A percentile compares a stretch with the other conserved stretches of the same genome.
These are phyloP conservation scores for Echinometra lucunter DNA, from an alignment of 53 echinoderm and acorn worm species.

Conservation along the genomic window DNA sequence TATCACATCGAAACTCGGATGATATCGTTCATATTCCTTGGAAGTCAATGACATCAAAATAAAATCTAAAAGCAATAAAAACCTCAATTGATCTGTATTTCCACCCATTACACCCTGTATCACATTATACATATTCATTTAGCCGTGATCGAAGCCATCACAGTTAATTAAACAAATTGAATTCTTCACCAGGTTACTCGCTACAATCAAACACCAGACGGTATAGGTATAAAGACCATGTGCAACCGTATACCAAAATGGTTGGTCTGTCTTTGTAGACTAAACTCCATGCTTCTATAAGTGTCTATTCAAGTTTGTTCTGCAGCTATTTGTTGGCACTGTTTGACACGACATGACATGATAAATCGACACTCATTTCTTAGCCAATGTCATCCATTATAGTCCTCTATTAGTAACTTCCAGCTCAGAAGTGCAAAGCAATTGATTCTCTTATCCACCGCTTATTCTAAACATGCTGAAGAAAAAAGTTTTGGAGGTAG, in stretches of 20 bases:
- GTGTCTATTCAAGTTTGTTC: conserved; percentile 19
- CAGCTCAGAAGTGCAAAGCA: conserved; percentile 68
- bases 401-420: conserved; percentile 63
- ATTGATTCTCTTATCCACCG: conserved; percentile 51
- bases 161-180: conserved; percentile 40
- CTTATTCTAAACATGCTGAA: conserved; percentile 35
- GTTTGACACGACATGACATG: conserved; percentile 67
- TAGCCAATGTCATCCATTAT: conserved; percentile 62
- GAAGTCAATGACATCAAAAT: conserved; percentile 5
- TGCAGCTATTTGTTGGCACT: conserved; percentile 45
- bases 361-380: conserved; percentile 61
- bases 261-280: conserved; percentile 20
- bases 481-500: neutral
- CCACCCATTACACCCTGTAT: neutral
- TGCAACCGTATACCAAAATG: neutral
- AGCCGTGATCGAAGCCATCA: neutral
- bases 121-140: neutral
- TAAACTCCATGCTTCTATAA: conserved; percentile 1
- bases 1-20: neutral
- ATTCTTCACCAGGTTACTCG: neutral
- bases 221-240: neutral
- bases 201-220: neutral
- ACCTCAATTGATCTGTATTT: neutral
- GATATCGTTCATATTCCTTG: neutral
- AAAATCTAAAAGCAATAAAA: neutral